phyloP scores from a whole-genome alignment of 1,140 invertebrate genomes.

The Bombus huntii region DNA sequence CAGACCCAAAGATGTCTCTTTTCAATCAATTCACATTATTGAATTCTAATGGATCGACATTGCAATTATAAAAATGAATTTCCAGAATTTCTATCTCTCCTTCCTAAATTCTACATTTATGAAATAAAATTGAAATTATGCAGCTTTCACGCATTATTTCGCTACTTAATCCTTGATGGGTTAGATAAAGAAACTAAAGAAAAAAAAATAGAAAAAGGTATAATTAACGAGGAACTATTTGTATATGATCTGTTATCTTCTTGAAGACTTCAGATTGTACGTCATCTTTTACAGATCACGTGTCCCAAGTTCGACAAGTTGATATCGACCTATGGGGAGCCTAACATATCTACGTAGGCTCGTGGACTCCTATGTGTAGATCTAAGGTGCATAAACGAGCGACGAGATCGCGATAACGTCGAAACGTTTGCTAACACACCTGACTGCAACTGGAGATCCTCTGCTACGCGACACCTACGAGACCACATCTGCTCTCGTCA shows the following conservation, averaged over 20 bases:
- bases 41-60: background rate
- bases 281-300: background rate
- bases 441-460: constrained; percentile 72
- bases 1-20: background rate
- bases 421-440: constrained; percentile 63
- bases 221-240: background rate
- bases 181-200: background rate
- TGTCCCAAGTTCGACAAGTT: constrained; percentile 5
- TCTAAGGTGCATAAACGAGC: constrained; percentile 36
- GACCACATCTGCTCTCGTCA: constrained; percentile 60
- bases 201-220: background rate
- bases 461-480: constrained; percentile 58
- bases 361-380: background rate
- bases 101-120: too few relatives aligned
- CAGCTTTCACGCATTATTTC: background rate
- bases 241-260: background rate
- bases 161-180: background rate
- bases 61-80: background rate
- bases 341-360: background rate
- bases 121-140: background rate
- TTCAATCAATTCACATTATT: background rate
- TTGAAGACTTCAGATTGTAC: background rate
- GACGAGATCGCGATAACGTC: constrained; percentile 63
- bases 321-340: constrained; percentile 16
- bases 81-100: background rate